Evolutionary conservation across 2,888 invertebrate genomes (phyloP), one percentile per base, ranked within the genome.

Genomic region (Drosophila gaucha): DNA sequence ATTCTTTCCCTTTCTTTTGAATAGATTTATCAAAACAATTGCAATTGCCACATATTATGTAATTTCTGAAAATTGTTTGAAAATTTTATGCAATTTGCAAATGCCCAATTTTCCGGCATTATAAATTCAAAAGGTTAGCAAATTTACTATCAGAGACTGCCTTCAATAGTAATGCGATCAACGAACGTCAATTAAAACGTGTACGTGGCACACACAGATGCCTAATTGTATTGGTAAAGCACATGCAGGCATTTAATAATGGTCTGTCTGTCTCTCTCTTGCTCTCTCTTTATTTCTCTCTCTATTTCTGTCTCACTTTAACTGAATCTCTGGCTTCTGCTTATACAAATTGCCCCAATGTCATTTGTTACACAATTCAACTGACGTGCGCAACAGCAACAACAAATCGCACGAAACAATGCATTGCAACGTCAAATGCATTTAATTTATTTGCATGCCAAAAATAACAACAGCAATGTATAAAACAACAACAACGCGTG

Each of bases 161-260:
- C 54, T 75, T 44, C 50, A 55, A 66, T 72, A 51, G 38, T 56
- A 63, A 59, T 78, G 43, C 62, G 51, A 66, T 69, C 58, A 62
- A 68, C 60, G 75, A 64, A 55, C 62, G 31, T 30, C n/a, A n/a
- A n/a, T n/a, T n/a, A n/a, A n/a, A n/a, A n/a, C n/a, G n/a, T n/a
- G n/a, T n/a, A n/a, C n/a, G n/a, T n/a, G n/a, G n/a, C n/a, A n/a
- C n/a, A n/a, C n/a, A 26, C 14, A 28, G 9, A 26, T 14, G 68
- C 63, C 68, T 72, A 85, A 87, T 67, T 82, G 79, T 87, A 78
- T 82, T 79, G 86, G 88, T 66, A 78, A 78, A 69, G 68, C 66
- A 43, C 71, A 62, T 63, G 69, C 72, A 74, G 78, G 75, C 58
- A 63, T 72, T 78, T 69, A 75, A 85, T 87, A 82, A 75, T 79